A percentile compares a stretch with the other conserved stretches of the same genome.
phyloP scores from a whole-genome alignment of 2,888 invertebrate species.

The Ormyrus labotus region DNA sequence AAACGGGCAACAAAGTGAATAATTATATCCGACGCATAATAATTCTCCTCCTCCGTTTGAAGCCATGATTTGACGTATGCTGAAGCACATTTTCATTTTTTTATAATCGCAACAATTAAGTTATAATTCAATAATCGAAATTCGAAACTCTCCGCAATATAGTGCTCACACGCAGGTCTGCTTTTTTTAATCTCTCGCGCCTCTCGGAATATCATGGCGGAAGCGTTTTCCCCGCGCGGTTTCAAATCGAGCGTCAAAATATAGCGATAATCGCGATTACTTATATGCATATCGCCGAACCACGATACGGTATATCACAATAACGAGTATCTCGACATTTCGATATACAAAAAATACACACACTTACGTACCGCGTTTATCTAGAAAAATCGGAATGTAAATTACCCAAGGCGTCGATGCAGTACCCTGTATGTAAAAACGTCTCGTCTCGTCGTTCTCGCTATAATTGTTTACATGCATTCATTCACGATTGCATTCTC shows the following conservation, averaged over 20 bases:
- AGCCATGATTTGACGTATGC: conserved; percentile 13
- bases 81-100: conserved; percentile 28
- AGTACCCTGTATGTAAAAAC: conserved; percentile 57
- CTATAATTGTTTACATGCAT: not conserved
- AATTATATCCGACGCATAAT: conserved; percentile 45
- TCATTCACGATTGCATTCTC: conserved; percentile 8
- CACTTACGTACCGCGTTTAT: conserved; percentile 29
- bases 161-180: not conserved
- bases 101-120: conserved; percentile 37
- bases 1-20: conserved; percentile 52
- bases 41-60: conserved; percentile 34
- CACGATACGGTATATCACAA: conserved; percentile 52
- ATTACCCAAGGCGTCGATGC: conserved; percentile 52
- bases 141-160: conserved; percentile 17
- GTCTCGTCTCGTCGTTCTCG: conserved; percentile 46
- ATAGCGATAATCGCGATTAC: not conserved
- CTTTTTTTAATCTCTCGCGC: not conserved
- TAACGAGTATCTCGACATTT: conserved; percentile 50
- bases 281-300: not conserved
- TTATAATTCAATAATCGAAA: conserved; percentile 42
- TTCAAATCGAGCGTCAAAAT: conserved; percentile 20
- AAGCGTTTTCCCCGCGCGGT: conserved; percentile 49
- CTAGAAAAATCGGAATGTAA: conserved; percentile 57
- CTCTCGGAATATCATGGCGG: conserved; percentile 32
- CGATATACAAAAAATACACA: conserved; percentile 54